Evolutionary conservation across 2,888 invertebrate species (phyloP).

Genomic region (Pachycephus smyrnensis): DNA sequence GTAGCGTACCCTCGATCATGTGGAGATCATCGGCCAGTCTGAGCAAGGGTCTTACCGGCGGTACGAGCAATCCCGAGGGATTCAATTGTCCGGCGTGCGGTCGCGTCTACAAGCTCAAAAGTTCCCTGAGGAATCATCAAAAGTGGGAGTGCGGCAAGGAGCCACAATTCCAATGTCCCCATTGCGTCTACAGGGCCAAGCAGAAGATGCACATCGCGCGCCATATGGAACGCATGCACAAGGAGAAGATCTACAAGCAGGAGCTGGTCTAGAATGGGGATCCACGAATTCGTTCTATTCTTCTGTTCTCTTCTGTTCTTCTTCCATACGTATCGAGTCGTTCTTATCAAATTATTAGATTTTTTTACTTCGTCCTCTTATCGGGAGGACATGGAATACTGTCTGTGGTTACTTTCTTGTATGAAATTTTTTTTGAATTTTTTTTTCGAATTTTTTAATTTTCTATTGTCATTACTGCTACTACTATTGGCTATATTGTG

Average conservation of each 20-base stretch:
- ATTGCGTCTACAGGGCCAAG: slow-evolving; percentile 65
- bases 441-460: not conserved
- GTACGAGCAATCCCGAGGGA: slow-evolving; percentile 65
- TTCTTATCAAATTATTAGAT: too few species aligned
- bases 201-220: slow-evolving; percentile 67
- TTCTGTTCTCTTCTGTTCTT: too few species aligned
- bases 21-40: slow-evolving; percentile 62
- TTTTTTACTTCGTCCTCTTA: too few species aligned
- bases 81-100: slow-evolving; percentile 87
- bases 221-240: slow-evolving; percentile 69
- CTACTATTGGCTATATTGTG: too few species aligned
- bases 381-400: too few species aligned
- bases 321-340: too few species aligned
- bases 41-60: slow-evolving; percentile 55
- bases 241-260: slow-evolving; percentile 66
- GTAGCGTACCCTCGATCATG: slow-evolving; percentile 64
- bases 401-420: not conserved
- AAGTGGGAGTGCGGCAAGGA: slow-evolving; percentile 68
- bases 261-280: slow-evolving; percentile 55
- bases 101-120: slow-evolving; percentile 87
- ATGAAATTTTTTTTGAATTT: not conserved
- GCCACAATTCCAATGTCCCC: slow-evolving; percentile 66
- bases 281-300: not conserved
- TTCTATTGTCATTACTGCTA: too few species aligned
- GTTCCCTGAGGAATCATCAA: slow-evolving; percentile 71